Conservation (phyloP, 2,888 invertebrate species). For the Callyntrura sp. region DNA sequence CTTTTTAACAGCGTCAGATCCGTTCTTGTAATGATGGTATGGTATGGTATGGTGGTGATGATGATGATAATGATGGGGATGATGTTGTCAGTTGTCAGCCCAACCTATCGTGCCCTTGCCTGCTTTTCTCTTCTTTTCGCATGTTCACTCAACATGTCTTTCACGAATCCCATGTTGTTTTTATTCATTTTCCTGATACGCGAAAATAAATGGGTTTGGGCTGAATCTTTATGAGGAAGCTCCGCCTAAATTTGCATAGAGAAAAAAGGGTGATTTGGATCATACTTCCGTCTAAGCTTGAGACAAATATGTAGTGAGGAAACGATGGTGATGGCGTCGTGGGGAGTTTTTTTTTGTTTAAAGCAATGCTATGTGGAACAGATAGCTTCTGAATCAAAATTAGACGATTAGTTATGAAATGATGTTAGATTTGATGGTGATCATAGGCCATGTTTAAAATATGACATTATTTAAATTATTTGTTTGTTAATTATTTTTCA, state of each 20-base stretch:
- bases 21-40: conserved; percentile 46
- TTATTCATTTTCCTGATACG: conserved; percentile 37
- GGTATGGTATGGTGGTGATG: not conserved
- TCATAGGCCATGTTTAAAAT: no score
- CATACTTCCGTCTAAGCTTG: not conserved
- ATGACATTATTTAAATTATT: not conserved
- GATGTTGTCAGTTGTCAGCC: not conserved
- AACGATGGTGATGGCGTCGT: not conserved
- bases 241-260: conserved; percentile 16
- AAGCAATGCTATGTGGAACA: not conserved
- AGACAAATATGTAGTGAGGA: not conserved
- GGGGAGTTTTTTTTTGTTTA: not conserved
- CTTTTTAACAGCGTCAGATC: conserved; percentile 48
- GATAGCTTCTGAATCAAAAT: not conserved
- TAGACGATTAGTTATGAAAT: not conserved
- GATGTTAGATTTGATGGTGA: not conserved
- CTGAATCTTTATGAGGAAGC: not conserved
- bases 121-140: conserved; percentile 39
- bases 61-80: not conserved
- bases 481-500: conserved; percentile 55
- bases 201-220: conserved; percentile 24
- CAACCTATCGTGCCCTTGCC: conserved; percentile 16
- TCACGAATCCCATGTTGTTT: conserved; percentile 12
- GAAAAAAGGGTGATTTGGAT: conserved; percentile 8
- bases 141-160: conserved; percentile 19